Evolutionary conservation across 2,797 vertebrate species (phyloP).

Genomic region (Champsocephalus esox): DNA sequence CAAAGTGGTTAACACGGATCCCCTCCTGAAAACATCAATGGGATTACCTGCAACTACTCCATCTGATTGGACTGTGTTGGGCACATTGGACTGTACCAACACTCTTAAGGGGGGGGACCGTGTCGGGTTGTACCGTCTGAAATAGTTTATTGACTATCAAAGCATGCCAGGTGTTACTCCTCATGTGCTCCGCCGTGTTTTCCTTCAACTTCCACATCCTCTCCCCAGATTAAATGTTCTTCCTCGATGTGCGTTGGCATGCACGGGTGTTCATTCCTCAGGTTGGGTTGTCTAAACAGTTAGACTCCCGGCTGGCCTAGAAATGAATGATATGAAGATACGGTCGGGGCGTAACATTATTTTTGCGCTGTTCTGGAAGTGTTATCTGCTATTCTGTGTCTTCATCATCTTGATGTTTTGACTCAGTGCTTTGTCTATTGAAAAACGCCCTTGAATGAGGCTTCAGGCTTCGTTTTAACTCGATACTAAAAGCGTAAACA

Average conservation of each 20-base stretch:
- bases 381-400: background rate
- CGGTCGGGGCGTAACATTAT: too few relatives aligned
- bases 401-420: slow-evolving; percentile 9
- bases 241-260: background rate
- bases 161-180: background rate
- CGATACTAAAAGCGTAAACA: background rate
- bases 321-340: background rate
- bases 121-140: background rate
- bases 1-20: slow-evolving; percentile 33
- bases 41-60: slow-evolving; percentile 49
- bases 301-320: background rate
- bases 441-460: slow-evolving; percentile 12
- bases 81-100: slow-evolving; percentile 17
- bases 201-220: slow-evolving; percentile 4
- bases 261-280: slow-evolving; percentile 19
- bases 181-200: background rate
- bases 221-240: slow-evolving; percentile 18
- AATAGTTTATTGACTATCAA: background rate
- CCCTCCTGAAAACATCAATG: slow-evolving; percentile 57
- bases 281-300: slow-evolving; percentile 9
- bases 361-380: too few relatives aligned
- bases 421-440: slow-evolving; percentile 26
- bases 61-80: slow-evolving; percentile 16
- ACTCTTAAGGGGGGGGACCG: background rate
- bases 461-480: background rate